Conservation (phyloP, 2,888 invertebrate genomes). For the Tetranychus piercei region DNA sequence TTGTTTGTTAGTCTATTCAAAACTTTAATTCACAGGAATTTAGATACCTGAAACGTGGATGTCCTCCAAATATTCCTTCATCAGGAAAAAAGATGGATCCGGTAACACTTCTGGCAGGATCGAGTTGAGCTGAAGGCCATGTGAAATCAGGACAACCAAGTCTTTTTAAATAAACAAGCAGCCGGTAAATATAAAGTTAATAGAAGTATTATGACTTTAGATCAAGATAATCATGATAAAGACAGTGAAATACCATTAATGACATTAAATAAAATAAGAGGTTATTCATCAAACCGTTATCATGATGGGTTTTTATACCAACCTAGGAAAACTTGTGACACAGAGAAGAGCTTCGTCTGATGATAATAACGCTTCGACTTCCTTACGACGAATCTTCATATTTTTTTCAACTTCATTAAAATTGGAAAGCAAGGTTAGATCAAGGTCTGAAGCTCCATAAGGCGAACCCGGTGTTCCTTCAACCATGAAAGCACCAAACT, state of each 20-base stretch:
- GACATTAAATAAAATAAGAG: not conserved
- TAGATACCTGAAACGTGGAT: conserved; percentile 46
- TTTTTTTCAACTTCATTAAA: conserved; percentile 96
- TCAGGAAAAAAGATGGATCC: conserved; percentile 74
- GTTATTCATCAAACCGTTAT: not conserved
- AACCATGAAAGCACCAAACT: conserved; percentile 96
- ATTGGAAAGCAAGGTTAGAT: conserved; percentile 50
- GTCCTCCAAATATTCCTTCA: conserved; percentile 78
- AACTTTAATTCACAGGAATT: too few species aligned
- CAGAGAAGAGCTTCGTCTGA: conserved; percentile 69
- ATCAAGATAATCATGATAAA: not conserved
- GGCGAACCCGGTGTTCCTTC: conserved; percentile 86
- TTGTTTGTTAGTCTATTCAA: not conserved
- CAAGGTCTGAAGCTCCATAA: conserved; percentile 50
- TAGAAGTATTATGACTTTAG: not conserved
- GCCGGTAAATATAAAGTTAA: not conserved
- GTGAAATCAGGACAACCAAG: conserved; percentile 78
- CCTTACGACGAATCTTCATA: conserved; percentile 66
- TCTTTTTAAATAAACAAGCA: conserved; percentile 34
- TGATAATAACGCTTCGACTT: conserved; percentile 49
- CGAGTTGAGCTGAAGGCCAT: conserved; percentile 52
- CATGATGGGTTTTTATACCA: conserved; percentile 22
- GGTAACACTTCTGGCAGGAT: conserved; percentile 53
- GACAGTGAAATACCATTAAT: conserved; percentile 4
- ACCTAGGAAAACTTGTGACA: conserved; percentile 83